Evolutionary conservation across 2,888 invertebrate genomes (phyloP).

Genomic region (Trissolcus brochymenae): DNA sequence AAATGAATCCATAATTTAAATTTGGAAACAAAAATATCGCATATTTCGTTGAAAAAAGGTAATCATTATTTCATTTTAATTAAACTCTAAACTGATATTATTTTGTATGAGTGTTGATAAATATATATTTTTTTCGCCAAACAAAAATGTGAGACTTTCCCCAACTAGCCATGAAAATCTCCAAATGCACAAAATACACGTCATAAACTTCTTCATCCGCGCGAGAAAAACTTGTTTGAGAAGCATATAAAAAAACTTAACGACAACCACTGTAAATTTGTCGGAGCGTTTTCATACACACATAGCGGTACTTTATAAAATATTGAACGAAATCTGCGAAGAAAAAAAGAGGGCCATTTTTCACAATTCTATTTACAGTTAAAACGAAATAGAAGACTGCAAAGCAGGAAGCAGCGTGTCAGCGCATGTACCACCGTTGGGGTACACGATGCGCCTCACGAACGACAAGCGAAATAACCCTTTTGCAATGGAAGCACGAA

Average conservation of each 20-base stretch:
- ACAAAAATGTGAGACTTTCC: no score
- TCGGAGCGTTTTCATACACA: conserved; percentile 8
- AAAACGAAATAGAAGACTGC: conserved; percentile 49
- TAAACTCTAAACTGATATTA: no score
- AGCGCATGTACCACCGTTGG: conserved; percentile 50
- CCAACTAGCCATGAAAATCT: background rate
- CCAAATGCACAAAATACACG: background rate
- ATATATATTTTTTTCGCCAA: no score
- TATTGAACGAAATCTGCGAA: conserved; percentile 41
- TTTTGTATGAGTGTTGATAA: no score
- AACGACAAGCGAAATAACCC: conserved; percentile 55
- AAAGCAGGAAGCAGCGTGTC: conserved; percentile 50
- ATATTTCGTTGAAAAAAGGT: no score
- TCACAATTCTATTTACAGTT: conserved; percentile 46
- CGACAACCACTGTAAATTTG: conserved; percentile 14
- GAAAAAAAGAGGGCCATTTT: conserved; percentile 32
- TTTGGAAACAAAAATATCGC: no score
- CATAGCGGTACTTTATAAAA: conserved; percentile 23
- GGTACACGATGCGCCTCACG: conserved; percentile 50
- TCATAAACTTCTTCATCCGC: background rate
- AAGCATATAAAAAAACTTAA: background rate
- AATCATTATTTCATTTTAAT: no score
- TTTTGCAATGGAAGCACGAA: conserved; percentile 41
- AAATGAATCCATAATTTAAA: no score
- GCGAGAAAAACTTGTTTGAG: background rate